A percentile compares a stretch with the other conserved stretches of the same genome.
phyloP scores from a whole-genome alignment of 2,888 invertebrate species.

The Clanis bilineata region DNA sequence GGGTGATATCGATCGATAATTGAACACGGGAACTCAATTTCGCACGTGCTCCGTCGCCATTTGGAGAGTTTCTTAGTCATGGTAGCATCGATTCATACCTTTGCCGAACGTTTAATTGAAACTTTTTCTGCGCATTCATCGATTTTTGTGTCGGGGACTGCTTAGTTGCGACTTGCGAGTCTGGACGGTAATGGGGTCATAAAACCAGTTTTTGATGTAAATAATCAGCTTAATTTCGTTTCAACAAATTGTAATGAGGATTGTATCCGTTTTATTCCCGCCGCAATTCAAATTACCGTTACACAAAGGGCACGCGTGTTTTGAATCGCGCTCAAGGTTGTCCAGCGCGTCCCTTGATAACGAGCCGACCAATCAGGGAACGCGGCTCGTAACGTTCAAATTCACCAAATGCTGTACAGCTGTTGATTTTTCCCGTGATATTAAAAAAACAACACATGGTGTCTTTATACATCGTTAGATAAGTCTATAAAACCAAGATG shows the following conservation, averaged over 20 bases:
- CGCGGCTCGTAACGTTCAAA: slow-evolving; percentile 59
- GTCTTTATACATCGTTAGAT: no score
- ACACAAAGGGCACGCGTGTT: slow-evolving; percentile 51
- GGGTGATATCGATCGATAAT: background rate
- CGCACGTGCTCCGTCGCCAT: slow-evolving; percentile 49
- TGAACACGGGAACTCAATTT: slow-evolving; percentile 6
- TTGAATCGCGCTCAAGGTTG: slow-evolving; percentile 58
- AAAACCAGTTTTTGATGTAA: background rate
- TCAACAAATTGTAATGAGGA: background rate
- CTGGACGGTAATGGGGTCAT: background rate
- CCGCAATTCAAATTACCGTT: slow-evolving; percentile 50
- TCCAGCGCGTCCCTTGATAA: slow-evolving; percentile 65
- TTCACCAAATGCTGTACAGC: slow-evolving; percentile 29
- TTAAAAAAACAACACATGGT: slow-evolving; percentile 10
- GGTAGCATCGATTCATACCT: background rate
- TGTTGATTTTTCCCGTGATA: slow-evolving; percentile 17
- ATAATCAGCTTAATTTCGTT: background rate
- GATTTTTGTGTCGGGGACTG: background rate
- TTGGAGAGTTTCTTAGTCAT: slow-evolving; percentile 30
- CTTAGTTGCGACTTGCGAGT: background rate
- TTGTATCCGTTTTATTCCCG: slow-evolving; percentile 25
- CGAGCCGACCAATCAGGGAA: slow-evolving; percentile 62
- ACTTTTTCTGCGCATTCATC: background rate
- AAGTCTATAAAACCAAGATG: no score
- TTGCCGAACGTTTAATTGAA: background rate